Conservation (phyloP, 1,140 invertebrate genomes). For the Odontomachus brunneus region DNA sequence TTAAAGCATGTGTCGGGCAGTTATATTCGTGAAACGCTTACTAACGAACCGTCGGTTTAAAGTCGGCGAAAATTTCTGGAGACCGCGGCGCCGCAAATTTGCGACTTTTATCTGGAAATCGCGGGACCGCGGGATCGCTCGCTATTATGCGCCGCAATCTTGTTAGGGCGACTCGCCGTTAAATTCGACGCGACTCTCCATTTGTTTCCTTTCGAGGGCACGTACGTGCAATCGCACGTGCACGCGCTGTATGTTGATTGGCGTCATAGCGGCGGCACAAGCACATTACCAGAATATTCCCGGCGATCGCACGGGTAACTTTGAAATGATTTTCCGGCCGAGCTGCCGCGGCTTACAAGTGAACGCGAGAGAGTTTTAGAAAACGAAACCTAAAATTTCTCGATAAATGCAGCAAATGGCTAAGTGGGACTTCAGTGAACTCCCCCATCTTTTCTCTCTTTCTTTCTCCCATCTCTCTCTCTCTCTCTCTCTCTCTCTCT, state of each 20-base stretch:
- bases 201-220: too few species aligned
- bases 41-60: constrained; percentile 65
- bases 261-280: background rate
- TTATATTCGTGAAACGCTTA: constrained; percentile 66
- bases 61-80: constrained; percentile 44
- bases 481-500: background rate
- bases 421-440: constrained; percentile 23
- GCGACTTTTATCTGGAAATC: constrained; percentile 11
- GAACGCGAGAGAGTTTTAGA: constrained; percentile 58
- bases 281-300: constrained; percentile 1
- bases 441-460: background rate
- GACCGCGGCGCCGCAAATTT: constrained; percentile 27
- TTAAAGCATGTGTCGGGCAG: constrained; percentile 64
- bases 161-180: constrained; percentile 2
- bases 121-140: background rate
- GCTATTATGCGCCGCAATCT: background rate
- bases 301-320: constrained; percentile 26
- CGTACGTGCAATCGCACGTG: background rate
- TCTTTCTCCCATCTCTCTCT: too few species aligned
- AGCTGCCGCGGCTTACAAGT: background rate
- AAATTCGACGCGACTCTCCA: background rate
- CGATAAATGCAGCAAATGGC: constrained; percentile 42
- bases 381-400: constrained; percentile 58
- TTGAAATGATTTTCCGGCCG: constrained; percentile 63
- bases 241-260: constrained; percentile 40